Evolutionary conservation across 2,797 vertebrate species (phyloP).

Genomic region (Spondyliosoma cantharus): DNA sequence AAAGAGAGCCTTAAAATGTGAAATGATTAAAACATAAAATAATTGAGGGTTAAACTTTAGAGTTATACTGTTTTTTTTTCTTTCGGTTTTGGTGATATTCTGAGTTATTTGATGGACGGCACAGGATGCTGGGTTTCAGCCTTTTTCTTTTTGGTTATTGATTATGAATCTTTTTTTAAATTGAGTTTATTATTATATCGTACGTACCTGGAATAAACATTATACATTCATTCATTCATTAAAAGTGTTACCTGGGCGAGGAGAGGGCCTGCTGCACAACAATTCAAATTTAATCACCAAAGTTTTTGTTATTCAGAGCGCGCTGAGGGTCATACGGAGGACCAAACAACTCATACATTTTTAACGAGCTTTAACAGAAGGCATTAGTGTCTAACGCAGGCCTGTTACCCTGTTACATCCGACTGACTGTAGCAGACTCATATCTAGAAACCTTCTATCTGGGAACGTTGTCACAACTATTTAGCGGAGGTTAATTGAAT

Average conservation of each 20-base stretch:
- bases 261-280: not conserved
- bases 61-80: no score
- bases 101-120: no score
- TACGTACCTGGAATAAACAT: no score
- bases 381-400: conserved; percentile 34
- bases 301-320: conserved; percentile 12
- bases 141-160: no score
- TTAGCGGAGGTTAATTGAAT: conserved; percentile 22
- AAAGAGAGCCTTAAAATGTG: no score
- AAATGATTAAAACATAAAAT: no score
- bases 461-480: conserved; percentile 4
- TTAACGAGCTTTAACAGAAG: conserved; percentile 58
- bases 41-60: no score
- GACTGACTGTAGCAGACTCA: conserved; percentile 14
- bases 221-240: not conserved
- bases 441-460: conserved; percentile 3
- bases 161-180: no score
- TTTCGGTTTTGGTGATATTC: no score
- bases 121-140: no score
- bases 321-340: conserved; percentile 18
- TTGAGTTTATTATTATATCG: no score
- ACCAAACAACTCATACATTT: conserved; percentile 59
- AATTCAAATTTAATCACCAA: conserved; percentile 18
- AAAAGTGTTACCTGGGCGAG: not conserved
- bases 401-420: conserved; percentile 33